Evolutionary conservation across 2,113 vertebrate species (phyloP), one percentile per base, ranked within the genome.

Genomic region (Nothoprocta perdicaria): DNA sequence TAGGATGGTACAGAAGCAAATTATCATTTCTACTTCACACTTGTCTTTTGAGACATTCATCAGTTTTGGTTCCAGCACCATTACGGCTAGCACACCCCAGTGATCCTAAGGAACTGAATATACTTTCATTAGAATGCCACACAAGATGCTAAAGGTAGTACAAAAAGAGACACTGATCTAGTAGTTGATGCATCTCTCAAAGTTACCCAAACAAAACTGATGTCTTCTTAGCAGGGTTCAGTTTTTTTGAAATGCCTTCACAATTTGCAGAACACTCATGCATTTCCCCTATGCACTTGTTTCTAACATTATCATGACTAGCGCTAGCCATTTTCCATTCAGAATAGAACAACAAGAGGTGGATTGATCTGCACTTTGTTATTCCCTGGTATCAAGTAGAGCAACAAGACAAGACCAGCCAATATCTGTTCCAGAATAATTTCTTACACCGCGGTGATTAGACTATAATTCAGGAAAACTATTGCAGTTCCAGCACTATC

Each of bases 371-470:
- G 19, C 7, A 52, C 38, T 62, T 29, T 73, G 6, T 60, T 89
- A 82, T 80, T 74, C 81, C 29, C 41, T 33, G 13, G 26, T 52
- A 91, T 41, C 22, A 77, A 67, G 67, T 38, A 74, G 58, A 80
- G n/a, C 41, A 83, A 45, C 31, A 90, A 3, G 1, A 43, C 74
- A 84, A 88, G 60, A 63, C 86, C 58, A 75, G 57, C 40, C 91
- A 83, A 90, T 63, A 90, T 72, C 75, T 92, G 13, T 60, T 92
- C 88, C 57, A 80, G 76, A 87, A 69, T 58, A 43, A 87, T 83
- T 90, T 82, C 38, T 15, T 62, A 55, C 60, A 40, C 0, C 0
- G 31, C 41, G 80, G 75, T 62, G 75, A 86, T 84, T 87, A 90
- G 33, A 14, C 68, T 80, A 27, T 38, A 82, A 80, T 71, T 63